Base-by-base conservation (phyloP, 1,140 invertebrate genomes). In the Drosophila arizonae region DNA sequence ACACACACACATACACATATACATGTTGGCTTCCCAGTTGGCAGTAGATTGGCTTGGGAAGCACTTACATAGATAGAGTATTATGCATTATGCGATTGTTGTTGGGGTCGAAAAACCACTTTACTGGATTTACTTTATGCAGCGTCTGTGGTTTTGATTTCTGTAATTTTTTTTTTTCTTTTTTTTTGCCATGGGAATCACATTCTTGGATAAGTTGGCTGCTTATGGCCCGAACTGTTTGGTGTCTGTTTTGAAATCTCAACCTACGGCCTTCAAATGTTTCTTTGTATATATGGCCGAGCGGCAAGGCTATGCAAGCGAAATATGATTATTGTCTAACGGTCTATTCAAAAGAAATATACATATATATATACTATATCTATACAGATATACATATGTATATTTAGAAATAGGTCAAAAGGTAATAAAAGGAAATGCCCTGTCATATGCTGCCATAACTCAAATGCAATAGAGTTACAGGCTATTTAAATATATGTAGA, bases 91-190 rank as follows among this genome's bases (percentile, higher is more conserved):
- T 39, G 36, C 11, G 36, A 39, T 11, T 39, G 36, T 11, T 39
- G 36, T 39, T 39, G 36, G 36, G 36, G 36, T 10, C 36, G 11
- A 9, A 39, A 39, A 39, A 39, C 36, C 10, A 39, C 36, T 39
- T 39, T 39, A 46, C n/a, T 46, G 43, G 43, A 46, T 17, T 15
- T 46, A 17, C 43, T 46, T 46, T 46, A 15, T 46, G 43, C 43
- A 46, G 43, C 8, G n/a, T 15, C n/a, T 46, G 43, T 17, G 43
- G 6, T 46, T 46, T 39, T 39, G 6, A 6, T 15, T 45, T 15
- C n/a, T 45, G 43, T 45, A 6, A 17, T 6, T 46, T 6, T 46
- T 46, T 9, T 8, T 9, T 46, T 46, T 17, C 0, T n/a, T 17
- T 45, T 13, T 43, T n/a, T 13, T 6, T 45, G 6, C 43, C n/a